Base-by-base conservation (phyloP, 2,797 vertebrate species). In the Protosalanx chinensis region DNA sequence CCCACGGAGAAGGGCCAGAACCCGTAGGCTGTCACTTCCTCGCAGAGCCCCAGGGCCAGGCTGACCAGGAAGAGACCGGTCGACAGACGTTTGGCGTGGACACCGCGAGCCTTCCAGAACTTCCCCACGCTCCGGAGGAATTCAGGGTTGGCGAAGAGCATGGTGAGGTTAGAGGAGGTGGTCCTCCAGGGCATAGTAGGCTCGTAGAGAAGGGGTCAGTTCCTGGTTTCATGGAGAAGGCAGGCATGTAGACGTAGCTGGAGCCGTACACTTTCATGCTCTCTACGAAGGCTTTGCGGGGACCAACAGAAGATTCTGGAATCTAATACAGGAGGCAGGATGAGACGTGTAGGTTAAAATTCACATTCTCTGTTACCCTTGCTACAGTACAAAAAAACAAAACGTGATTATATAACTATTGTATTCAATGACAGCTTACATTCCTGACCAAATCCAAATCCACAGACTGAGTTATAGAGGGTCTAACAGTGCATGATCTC, bases 241-340 rank as follows among this genome's bases (percentile, higher is more conserved):
- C 98, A 0, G 98, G 97, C 94, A 99, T 97, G 86, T 98, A 99
- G 84, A 99, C 91, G 83, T 93, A 98, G 88, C 97, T 96, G 70
- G 91, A 92, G 76, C 96, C 96, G 33, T 99, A 99, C 3, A 90
- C 93, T 87, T 95, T 95, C 89, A 98, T 94, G 0, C 88, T 95
- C 58, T 99, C 94, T 81, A 98, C 96, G 68, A 99, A 99, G 0
- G 90, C 83, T 80, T 95, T 98, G 41, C 97, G 91, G 1, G 1
- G 97, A 98, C 97, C 96, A 98, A 98, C 35, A 99, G 88, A 2
- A 99, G 92, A 70, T 94, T 97, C 91, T 98, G 96, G 87, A 96
- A 99, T 80, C 98, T 99, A 81, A 81, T 72, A 71, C 58, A 18
- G n/a, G 30, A 57, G 33, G 59, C 5, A 41, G 61, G 13, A 46